Evolutionary conservation across 2,113 vertebrate species (phyloP).

Genomic region (Enhydra lutris): DNA sequence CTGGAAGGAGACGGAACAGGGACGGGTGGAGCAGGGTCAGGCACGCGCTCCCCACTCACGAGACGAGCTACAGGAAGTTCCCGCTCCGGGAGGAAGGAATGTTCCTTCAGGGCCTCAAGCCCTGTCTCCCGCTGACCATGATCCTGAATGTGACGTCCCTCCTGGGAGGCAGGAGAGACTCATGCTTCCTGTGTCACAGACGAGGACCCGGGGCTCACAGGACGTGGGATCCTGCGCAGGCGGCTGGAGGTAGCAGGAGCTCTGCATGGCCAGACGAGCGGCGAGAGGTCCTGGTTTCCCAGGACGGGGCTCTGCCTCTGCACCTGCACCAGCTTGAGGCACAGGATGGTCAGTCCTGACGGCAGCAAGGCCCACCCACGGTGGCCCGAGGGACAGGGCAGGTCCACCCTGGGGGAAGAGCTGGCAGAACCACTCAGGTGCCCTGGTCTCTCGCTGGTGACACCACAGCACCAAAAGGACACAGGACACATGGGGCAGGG

Average conservation of each 20-base stretch:
- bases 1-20: not conserved
- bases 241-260: not conserved
- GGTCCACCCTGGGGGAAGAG: fast-evolving
- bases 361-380: fast-evolving
- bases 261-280: no score
- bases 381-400: not conserved
- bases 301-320: not conserved
- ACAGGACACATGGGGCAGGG: fast-evolving
- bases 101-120: fast-evolving
- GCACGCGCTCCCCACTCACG: fast-evolving
- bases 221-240: not conserved
- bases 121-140: fast-evolving
- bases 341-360: fast-evolving
- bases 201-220: not conserved
- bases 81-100: fast-evolving
- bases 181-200: not conserved
- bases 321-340: not conserved
- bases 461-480: not conserved
- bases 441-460: not conserved
- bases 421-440: fast-evolving
- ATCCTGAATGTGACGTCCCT: fast-evolving
- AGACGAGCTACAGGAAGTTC: fast-evolving
- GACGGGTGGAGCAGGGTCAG: fast-evolving
- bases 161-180: not conserved
- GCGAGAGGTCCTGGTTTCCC: not conserved